A percentile compares a stretch with the other conserved stretches of the same genome.
Evolutionary conservation across 2,797 vertebrate genomes (phyloP).

Genomic region (Uromys caudimaculatus): DNA sequence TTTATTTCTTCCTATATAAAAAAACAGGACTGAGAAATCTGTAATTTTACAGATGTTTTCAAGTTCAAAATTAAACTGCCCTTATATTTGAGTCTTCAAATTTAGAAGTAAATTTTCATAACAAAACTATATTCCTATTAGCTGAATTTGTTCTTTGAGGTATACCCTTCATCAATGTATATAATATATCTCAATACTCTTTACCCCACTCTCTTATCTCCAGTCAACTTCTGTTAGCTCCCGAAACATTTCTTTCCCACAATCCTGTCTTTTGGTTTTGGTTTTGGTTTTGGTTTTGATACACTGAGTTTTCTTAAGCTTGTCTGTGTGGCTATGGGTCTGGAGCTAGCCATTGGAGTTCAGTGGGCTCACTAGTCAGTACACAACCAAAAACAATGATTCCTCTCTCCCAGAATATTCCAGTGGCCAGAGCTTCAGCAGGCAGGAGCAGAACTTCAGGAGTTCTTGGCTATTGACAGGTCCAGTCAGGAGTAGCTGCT

Average conservation of each 20-base stretch:
- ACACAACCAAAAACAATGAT: neutral
- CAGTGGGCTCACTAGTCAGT: neutral
- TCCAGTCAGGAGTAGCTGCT: neutral
- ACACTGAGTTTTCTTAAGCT: too few species aligned
- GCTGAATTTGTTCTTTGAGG: neutral
- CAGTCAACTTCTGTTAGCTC: neutral
- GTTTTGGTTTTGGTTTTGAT: neutral
- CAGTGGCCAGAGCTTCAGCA: rapidly evolving
- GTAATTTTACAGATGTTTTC: conserved; percentile 10
- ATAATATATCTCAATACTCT: neutral
- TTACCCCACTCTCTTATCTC: neutral
- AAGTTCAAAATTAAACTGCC: neutral
- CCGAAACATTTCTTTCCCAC: neutral
- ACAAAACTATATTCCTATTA: neutral
- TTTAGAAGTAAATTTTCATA: conserved; percentile 24
- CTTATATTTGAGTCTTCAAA: neutral
- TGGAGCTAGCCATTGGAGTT: neutral
- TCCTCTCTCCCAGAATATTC: neutral
- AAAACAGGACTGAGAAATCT: neutral
- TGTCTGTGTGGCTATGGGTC: neutral
- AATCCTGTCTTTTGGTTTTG: neutral
- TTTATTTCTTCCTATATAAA: neutral
- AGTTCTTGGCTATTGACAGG: neutral
- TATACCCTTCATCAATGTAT: neutral
- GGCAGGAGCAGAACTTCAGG: neutral